These are phyloP conservation scores for Rutilus rutilus DNA, from an alignment of 2,113 vertebrate genomes.

Conservation along the genomic window DNA sequence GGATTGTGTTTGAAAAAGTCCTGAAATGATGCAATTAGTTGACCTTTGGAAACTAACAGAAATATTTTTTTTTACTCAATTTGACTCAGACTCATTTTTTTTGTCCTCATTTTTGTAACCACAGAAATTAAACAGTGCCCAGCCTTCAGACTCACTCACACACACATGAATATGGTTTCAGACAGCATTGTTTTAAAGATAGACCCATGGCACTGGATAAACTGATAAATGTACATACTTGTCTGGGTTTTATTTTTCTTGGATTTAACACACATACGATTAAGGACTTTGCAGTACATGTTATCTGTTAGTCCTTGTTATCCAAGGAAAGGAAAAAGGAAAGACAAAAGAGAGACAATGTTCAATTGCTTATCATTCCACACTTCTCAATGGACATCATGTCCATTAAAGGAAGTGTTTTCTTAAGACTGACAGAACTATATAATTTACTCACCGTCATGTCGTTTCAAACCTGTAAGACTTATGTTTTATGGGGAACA, in stretches of 20 bases:
- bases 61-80: neutral
- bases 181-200: slow-evolving; percentile 43
- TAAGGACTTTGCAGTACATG: slow-evolving; percentile 37
- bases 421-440: neutral
- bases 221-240: slow-evolving; percentile 44
- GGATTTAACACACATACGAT: slow-evolving; percentile 43
- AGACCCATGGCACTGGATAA: slow-evolving; percentile 43
- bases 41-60: neutral
- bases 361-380: neutral
- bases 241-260: slow-evolving; percentile 57
- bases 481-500: neutral
- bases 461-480: neutral
- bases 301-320: slow-evolving; percentile 27
- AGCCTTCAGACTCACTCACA: neutral
- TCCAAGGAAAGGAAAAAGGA: slow-evolving; percentile 46
- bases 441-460: neutral
- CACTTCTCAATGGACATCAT: neutral
- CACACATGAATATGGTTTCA: slow-evolving; percentile 18
- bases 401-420: neutral
- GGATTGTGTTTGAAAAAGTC: neutral
- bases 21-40: neutral
- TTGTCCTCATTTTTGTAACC: neutral
- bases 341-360: neutral
- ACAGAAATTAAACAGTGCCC: neutral
- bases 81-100: neutral